Evolutionary conservation across 2,797 vertebrate species (phyloP), one percentile per base, ranked within the genome.

Genomic region (Lepus oiostolus): DNA sequence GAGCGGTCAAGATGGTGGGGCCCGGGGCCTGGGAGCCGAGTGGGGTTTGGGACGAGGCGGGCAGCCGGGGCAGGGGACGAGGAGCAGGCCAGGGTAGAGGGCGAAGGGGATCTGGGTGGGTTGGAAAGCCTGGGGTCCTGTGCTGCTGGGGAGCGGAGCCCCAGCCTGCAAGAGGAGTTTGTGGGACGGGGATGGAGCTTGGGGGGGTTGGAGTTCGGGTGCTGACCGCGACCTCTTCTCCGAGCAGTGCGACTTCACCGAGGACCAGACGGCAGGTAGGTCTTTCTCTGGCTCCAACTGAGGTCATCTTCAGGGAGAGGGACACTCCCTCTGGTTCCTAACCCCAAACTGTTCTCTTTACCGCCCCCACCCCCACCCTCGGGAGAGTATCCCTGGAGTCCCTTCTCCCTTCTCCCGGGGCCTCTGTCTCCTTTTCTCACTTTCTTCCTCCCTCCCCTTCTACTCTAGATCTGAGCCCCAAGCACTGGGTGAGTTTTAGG

Each of bases 251-350:
- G 98, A 98, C 95, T 98, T 98, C 97, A 96, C 98, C 52, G 98
- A 98, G 96, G 98, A 98, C n/a, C 98, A 98, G 90, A 98, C 98
- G 1, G 97, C 98, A 58, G 98, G 98, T 98, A 95, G 91, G 97
- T 58, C 95, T 13, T 42, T 14, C 68, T 12, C 74, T 4, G 76
- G 63, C 85, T 79, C 83, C 26, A n/a, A 0, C 5, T 1, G 82
- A 86, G 93, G 67, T 74, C 88, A 83, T 17, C 65, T 60, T 75
- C 58, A 71, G 52, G 32, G 79, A 91, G 77, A 38, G 83, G 68
- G 77, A 63, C 91, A 30, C 38, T 7, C n/a, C 47, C 76, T 32
- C 85, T 8, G 24, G 42, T 60, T 22, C 63, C 75, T 67, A 7
- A 68, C 21, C 24, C 32, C 60, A 42, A 19, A 14, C 30, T 91